These are phyloP conservation scores for Lapara coniferarum DNA, from an alignment of 2,888 invertebrate species.

Conservation along the genomic window DNA sequence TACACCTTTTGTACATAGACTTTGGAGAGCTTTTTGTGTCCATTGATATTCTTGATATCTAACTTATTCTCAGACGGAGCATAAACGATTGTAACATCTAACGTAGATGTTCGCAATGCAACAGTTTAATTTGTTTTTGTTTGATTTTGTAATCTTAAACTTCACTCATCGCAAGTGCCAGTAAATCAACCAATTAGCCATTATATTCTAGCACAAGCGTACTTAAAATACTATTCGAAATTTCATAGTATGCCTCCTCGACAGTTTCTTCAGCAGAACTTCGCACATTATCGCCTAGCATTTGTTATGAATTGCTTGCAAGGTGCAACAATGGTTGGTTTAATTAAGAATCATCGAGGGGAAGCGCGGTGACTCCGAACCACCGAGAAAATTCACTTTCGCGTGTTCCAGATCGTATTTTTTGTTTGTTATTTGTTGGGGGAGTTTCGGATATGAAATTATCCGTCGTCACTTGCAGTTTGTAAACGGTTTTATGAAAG, in stretches of 20 bases:
- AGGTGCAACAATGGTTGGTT: slow-evolving; percentile 71
- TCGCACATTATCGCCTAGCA: slow-evolving; percentile 60
- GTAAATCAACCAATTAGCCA: too few species aligned
- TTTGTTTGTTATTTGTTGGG: slow-evolving; percentile 38
- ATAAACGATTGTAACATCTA: too few species aligned
- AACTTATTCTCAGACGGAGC: too few species aligned
- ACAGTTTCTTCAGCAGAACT: slow-evolving; percentile 27
- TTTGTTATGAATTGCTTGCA: slow-evolving; percentile 70
- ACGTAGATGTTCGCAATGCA: too few species aligned
- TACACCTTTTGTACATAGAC: too few species aligned
- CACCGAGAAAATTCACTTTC: slow-evolving; percentile 40
- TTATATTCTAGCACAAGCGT: too few species aligned
- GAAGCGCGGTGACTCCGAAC: slow-evolving; percentile 41
- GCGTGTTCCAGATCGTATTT: slow-evolving; percentile 38
- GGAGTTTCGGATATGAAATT: slow-evolving; percentile 17
- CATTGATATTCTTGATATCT: too few species aligned
- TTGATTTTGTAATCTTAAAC: too few species aligned
- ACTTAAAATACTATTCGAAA: not conserved
- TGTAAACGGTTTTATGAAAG: slow-evolving; percentile 11
- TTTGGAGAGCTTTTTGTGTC: too few species aligned
- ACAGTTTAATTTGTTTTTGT: too few species aligned
- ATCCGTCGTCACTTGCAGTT: slow-evolving; percentile 20
- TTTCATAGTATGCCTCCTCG: slow-evolving; percentile 4
- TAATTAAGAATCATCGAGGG: slow-evolving; percentile 68
- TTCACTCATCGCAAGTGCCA: too few species aligned